A percentile compares a stretch with the other conserved stretches of the same genome.
Conservation (phyloP, 2,888 invertebrate species). For the Oligia fasciuncula region DNA sequence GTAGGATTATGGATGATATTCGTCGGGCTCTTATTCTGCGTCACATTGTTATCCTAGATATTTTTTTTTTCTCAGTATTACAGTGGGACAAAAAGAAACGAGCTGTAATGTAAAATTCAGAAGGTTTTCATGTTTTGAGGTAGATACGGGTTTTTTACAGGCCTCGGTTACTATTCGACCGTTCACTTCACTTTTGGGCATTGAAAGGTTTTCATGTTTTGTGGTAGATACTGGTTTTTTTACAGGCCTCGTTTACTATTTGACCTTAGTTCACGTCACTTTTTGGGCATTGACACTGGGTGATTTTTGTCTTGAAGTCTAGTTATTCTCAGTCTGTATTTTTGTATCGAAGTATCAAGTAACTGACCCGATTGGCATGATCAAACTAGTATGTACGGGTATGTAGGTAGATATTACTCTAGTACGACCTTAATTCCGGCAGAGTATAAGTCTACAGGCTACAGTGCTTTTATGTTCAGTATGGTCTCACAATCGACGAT, state of each 20-base stretch:
- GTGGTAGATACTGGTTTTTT: background rate
- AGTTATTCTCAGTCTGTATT: background rate
- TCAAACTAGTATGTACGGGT: background rate
- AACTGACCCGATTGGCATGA: background rate
- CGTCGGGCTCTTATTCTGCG: background rate
- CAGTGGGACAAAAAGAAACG: background rate
- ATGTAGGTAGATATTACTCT: background rate
- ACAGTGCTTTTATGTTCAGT: background rate
- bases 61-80: background rate
- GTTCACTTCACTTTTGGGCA: background rate
- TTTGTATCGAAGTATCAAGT: background rate
- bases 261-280: background rate
- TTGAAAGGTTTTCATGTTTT: background rate
- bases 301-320: background rate
- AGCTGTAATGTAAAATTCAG: background rate
- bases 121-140: background rate
- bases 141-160: background rate
- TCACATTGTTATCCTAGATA: background rate
- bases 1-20: background rate
- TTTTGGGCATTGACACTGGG: background rate
- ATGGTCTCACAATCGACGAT: slow-evolving; percentile 19
- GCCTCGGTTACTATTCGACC: background rate
- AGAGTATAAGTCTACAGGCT: background rate
- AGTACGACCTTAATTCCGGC: background rate
- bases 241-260: background rate